Conservation (phyloP, 64 coral and sea anemone genomes). For the Trachythela sp. region DNA sequence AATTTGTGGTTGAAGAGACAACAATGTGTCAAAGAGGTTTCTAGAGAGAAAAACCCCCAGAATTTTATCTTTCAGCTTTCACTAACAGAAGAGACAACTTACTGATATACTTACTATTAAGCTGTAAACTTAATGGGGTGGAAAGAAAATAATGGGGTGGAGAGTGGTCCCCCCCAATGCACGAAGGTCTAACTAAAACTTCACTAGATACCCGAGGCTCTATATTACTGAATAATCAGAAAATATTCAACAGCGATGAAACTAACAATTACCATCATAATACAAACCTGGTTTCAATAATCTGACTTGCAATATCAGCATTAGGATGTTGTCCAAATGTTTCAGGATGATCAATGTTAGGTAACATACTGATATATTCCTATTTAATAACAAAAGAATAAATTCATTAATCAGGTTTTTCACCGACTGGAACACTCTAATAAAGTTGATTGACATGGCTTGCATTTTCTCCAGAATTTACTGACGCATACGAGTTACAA, state of each 20-base stretch:
- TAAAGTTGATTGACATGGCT: too few species aligned
- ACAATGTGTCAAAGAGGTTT: constrained; percentile 80
- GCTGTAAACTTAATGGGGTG: too few species aligned
- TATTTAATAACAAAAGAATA: constrained; percentile 22
- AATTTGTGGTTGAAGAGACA: constrained; percentile 85
- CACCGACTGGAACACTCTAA: neutral
- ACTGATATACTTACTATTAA: too few species aligned
- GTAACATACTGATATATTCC: constrained; percentile 98
- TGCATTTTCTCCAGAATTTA: too few species aligned
- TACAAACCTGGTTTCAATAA: constrained; percentile 85
- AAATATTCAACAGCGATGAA: neutral
- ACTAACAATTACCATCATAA: neutral
- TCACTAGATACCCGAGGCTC: too few species aligned
- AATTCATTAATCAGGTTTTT: neutral
- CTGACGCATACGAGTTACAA: too few species aligned
- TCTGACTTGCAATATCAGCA: constrained; percentile 97
- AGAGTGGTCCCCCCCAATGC: too few species aligned
- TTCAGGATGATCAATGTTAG: constrained; percentile 89
- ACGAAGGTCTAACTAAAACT: too few species aligned
- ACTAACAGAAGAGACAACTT: too few species aligned
- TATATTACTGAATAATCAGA: too few species aligned
- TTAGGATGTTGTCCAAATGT: constrained; percentile 95
- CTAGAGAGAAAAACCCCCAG: constrained; percentile 40
- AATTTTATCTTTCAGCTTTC: too few species aligned
- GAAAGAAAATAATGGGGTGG: too few species aligned